These are phyloP conservation scores for Hypselothyrea guttata DNA, from an alignment of 2,888 invertebrate genomes.

Conservation along the genomic window DNA sequence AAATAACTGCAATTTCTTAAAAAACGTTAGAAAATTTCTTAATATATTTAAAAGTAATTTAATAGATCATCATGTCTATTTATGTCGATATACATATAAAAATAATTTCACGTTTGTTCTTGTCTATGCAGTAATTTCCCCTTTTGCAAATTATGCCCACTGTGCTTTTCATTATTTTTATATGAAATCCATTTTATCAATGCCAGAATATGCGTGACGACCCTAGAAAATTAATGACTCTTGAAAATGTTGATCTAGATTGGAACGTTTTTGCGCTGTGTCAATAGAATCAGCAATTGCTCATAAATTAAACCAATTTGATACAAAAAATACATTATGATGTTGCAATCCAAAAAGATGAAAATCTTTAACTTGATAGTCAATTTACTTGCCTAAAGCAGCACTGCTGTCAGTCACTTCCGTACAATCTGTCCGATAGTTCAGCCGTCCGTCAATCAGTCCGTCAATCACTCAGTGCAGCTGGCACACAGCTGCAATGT, in stretches of 20 bases:
- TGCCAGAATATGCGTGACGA: not conserved
- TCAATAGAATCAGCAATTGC: conserved; percentile 26
- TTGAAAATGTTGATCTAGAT: conserved; percentile 40
- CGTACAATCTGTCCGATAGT: not conserved
- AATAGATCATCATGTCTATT: too few species aligned
- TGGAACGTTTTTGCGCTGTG: conserved; percentile 13
- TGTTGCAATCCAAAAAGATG: conserved; percentile 30
- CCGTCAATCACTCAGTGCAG: conserved; percentile 47
- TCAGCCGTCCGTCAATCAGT: conserved; percentile 14
- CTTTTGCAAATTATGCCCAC: conserved; percentile 1
- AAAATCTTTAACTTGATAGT: conserved; percentile 10
- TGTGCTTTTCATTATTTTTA: not conserved
- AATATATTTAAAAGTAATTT: too few species aligned
- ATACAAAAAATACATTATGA: conserved; percentile 28
- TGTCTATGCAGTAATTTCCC: too few species aligned
- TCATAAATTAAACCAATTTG: conserved; percentile 48
- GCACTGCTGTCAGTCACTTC: not conserved
- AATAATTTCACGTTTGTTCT: too few species aligned
- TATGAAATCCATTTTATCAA: not conserved
- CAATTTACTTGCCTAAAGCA: conserved; percentile 15
- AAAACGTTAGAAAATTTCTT: conserved; percentile 2
- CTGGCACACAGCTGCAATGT: conserved; percentile 39
- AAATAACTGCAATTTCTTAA: not conserved
- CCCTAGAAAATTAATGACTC: conserved; percentile 38
- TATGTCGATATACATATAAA: too few species aligned